Evolutionary conservation across 92 coral and sea anemone genomes (phyloP), one percentile per base, ranked within the genome.

Genomic region (Epizoanthus ramosus): DNA sequence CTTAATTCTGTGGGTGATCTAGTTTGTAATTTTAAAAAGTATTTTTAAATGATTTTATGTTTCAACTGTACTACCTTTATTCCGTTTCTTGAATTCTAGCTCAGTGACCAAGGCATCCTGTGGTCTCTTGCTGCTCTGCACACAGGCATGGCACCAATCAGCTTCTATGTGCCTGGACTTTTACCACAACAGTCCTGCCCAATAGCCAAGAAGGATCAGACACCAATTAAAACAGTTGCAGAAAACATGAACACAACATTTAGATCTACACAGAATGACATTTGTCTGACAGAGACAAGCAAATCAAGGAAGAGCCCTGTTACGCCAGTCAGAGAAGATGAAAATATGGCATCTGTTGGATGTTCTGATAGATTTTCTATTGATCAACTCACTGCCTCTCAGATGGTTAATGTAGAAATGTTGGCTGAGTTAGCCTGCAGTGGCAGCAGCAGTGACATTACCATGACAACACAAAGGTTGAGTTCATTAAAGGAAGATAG

Each of bases 121-220:
- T 97, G 99, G 99, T 85, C 92, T 21, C 75, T 94, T 64, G 84
- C 99, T 31, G 89, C 97, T 12, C 87, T 92, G 21, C 71, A 79
- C 23, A 67, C 39, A 22, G 79, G 79, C 23, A 56, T 68, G 33
- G 17, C 52, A 37, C 57, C 65, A 28, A 22, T 59, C 12, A 77
- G 28, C 25, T 96, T 89, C 80, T 92, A 92, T 74, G 98, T 97
- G 5, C 94, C 90, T 53, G 95, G 92, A 16, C 91, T 97, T 41
- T 68, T 97, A 68, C 98, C 98, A 54, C 84, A 89, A 43, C 69
- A 53, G 31, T 84, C 89, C 52, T 91, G 88, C 7, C 76, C 57
- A 72, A 70, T 74, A 80, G 89, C 68, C 60, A 86, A 89, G 83
- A 85, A 61, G 23, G 71, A 52, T 21, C 54, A 80, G 37, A 63